Evolutionary conservation across 2,113 vertebrate genomes (phyloP).

Genomic region (Spheniscus mendiculus): DNA sequence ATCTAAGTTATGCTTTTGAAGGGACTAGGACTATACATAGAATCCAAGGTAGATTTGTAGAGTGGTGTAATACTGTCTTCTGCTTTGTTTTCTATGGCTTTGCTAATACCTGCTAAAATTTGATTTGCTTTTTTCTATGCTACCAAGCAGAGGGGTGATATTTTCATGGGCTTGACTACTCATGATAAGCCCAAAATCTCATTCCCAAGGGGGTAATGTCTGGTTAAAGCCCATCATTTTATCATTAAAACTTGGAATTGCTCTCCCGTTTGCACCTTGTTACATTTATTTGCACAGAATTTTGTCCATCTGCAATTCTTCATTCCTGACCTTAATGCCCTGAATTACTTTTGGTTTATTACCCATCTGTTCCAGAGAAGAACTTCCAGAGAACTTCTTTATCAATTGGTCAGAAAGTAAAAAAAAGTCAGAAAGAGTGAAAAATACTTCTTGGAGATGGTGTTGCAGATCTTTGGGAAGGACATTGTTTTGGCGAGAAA

Average conservation of each 20-base stretch:
- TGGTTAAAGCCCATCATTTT: neutral
- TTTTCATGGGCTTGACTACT: neutral
- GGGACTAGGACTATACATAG: neutral
- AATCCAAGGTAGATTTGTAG: neutral
- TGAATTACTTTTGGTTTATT: neutral
- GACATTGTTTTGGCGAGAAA: neutral
- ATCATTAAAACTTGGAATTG: neutral
- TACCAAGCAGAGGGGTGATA: neutral
- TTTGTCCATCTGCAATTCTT: neutral
- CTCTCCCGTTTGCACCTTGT: neutral
- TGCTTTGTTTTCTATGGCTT: neutral
- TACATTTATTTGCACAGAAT: neutral
- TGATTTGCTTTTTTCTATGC: neutral
- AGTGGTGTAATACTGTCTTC: neutral
- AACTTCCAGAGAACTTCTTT: neutral
- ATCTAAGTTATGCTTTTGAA: neutral
- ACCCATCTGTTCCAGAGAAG: neutral
- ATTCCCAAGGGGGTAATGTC: neutral
- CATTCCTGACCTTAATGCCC: neutral
- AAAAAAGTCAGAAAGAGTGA: neutral
- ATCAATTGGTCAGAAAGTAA: neutral
- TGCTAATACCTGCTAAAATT: neutral
- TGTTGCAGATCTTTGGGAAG: neutral
- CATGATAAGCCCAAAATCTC: neutral
- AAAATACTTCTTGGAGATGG: neutral